phyloP scores from a whole-genome alignment of 2,113 vertebrate genomes.

The Fregata magnificens region DNA sequence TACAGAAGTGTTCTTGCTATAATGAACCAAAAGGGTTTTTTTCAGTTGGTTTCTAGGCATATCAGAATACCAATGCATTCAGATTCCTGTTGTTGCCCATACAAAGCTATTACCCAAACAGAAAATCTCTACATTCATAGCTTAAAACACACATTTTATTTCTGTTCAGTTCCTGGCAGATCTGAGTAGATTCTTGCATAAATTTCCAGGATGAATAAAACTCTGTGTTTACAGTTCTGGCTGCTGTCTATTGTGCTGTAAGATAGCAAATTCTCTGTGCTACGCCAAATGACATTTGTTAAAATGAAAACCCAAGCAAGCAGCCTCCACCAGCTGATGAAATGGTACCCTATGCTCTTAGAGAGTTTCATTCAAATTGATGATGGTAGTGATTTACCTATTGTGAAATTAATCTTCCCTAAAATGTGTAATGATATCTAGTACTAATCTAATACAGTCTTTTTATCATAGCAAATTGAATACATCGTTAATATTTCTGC shows the following conservation, averaged over 20 bases:
- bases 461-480: background rate
- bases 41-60: background rate
- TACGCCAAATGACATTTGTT: background rate
- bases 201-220: constrained; percentile 28
- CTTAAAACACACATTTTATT: background rate
- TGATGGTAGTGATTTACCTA: background rate
- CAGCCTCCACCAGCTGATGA: background rate
- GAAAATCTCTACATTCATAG: constrained; percentile 12
- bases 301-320: background rate
- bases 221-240: background rate
- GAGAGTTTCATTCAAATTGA: background rate
- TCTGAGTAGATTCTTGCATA: constrained; percentile 4
- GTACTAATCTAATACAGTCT: background rate
- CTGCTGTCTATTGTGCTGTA: background rate
- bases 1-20: background rate
- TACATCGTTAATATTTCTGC: background rate
- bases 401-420: constrained; percentile 10
- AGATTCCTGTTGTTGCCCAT: background rate
- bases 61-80: background rate
- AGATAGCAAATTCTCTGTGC: background rate
- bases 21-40: background rate
- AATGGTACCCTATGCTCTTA: background rate
- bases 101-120: background rate
- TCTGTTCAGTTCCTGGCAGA: constrained; percentile 21
- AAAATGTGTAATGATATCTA: background rate